phyloP scores from a whole-genome alignment of 30 jellyfish, hydroid and myxozoan species.

The Haliclystus octoradiatus region DNA sequence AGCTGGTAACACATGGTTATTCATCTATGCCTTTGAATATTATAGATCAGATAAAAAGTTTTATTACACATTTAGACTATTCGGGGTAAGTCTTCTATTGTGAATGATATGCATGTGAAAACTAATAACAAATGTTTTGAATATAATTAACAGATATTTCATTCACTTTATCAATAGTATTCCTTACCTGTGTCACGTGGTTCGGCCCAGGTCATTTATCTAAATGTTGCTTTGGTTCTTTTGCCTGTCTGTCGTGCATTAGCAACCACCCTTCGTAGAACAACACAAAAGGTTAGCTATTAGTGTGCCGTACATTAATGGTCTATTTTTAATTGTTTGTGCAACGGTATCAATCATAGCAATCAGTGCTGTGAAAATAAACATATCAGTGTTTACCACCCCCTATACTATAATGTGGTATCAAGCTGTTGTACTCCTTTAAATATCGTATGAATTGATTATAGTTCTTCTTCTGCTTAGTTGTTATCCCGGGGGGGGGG shows the following conservation, averaged over 20 bases:
- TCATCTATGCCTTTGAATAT: slow-evolving; percentile 8
- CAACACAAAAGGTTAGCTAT: slow-evolving; percentile 35
- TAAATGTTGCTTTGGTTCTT: slow-evolving; percentile 52
- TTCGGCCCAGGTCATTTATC: slow-evolving; percentile 48
- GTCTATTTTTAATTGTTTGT: too few species aligned
- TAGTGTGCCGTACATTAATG: too few species aligned
- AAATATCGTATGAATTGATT: too few species aligned
- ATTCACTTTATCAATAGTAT: slow-evolving; percentile 29
- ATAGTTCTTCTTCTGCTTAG: too few species aligned
- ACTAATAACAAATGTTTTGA: too few species aligned
- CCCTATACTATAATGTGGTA: too few species aligned
- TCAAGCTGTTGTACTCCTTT: too few species aligned
- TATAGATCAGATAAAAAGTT: slow-evolving; percentile 14
- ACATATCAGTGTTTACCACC: too few species aligned
- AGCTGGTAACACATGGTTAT: slow-evolving; percentile 17
- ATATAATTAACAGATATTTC: neutral
- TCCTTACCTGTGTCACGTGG: slow-evolving; percentile 80
- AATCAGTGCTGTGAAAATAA: too few species aligned
- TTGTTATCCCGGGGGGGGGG: too few species aligned
- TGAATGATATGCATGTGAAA: too few species aligned
- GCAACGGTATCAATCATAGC: too few species aligned
- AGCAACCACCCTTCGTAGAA: slow-evolving; percentile 42
- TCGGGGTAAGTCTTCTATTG: slow-evolving; percentile 1
- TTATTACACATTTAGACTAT: slow-evolving; percentile 13
- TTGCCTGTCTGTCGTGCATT: slow-evolving; percentile 69